A percentile compares a stretch with the other conserved stretches of the same genome.
phyloP scores from a whole-genome alignment of 2,888 invertebrate genomes.

The Melanotus villosus region DNA sequence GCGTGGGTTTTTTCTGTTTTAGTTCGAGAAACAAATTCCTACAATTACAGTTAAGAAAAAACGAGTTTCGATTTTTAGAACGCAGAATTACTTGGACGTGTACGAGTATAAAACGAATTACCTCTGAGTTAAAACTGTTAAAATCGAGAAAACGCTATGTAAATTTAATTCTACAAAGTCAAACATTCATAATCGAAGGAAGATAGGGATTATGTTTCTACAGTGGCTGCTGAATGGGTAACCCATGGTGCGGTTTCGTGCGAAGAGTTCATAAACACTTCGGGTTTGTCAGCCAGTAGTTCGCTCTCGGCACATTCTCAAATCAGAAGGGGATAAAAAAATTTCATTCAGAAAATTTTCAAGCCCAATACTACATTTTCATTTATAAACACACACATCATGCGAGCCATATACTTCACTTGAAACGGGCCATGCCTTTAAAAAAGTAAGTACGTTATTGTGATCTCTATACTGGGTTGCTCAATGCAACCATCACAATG shows the following conservation, averaged over 20 bases:
- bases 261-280: slow-evolving; percentile 49
- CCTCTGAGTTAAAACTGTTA: too few species aligned
- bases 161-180: not conserved
- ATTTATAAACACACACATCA: not conserved
- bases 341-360: not conserved
- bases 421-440: too few species aligned
- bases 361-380: not conserved
- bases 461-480: too few species aligned
- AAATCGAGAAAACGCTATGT: too few species aligned
- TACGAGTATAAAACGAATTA: too few species aligned
- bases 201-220: slow-evolving; percentile 33
- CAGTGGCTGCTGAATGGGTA: slow-evolving; percentile 42
- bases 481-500: too few species aligned
- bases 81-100: too few species aligned
- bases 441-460: too few species aligned
- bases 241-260: slow-evolving; percentile 50
- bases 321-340: slow-evolving; percentile 20
- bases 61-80: too few species aligned
- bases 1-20: slow-evolving; percentile 12
- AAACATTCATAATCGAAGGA: slow-evolving; percentile 14
- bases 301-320: slow-evolving; percentile 36
- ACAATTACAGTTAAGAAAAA: too few species aligned
- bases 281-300: slow-evolving; percentile 52
- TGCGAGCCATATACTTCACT: too few species aligned
- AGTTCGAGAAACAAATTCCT: too few species aligned